Conservation (phyloP, 2,113 vertebrate genomes). For the Cryptomyrus ogoouensis region DNA sequence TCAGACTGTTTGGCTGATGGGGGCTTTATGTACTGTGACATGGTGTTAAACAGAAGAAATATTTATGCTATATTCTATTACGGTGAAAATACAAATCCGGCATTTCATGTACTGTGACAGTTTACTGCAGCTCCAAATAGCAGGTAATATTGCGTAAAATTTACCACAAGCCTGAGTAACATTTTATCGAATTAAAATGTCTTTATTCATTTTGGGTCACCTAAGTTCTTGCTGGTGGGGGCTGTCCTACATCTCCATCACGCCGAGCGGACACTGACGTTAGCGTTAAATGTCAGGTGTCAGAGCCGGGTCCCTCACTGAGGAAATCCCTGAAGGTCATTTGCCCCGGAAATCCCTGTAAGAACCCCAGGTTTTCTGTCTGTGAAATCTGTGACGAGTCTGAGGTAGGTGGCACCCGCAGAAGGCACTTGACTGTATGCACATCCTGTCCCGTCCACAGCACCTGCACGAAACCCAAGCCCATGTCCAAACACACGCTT, state of each 20-base stretch:
- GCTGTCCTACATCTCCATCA: background rate
- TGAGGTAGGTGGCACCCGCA: background rate
- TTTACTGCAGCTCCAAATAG: background rate
- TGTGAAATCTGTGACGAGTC: background rate
- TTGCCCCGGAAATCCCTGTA: background rate
- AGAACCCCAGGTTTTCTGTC: background rate
- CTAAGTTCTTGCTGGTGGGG: background rate
- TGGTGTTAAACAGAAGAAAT: constrained; percentile 5
- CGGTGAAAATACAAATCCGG: background rate
- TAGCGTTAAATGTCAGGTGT: background rate
- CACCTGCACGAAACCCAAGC: background rate
- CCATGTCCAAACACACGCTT: background rate
- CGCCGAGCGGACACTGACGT: background rate
- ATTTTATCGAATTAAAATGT: background rate
- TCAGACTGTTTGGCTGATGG: background rate
- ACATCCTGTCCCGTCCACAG: background rate
- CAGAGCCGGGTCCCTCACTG: background rate
- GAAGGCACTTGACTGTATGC: background rate
- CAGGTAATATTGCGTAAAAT: constrained; percentile 1
- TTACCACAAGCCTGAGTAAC: background rate
- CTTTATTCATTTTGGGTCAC: background rate
- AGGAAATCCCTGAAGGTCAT: background rate
- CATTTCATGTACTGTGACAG: background rate
- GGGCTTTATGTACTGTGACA: background rate
- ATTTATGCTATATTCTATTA: constrained; percentile 4